Conservation (phyloP, 2,888 invertebrate species). For the Branchellion lobata region DNA sequence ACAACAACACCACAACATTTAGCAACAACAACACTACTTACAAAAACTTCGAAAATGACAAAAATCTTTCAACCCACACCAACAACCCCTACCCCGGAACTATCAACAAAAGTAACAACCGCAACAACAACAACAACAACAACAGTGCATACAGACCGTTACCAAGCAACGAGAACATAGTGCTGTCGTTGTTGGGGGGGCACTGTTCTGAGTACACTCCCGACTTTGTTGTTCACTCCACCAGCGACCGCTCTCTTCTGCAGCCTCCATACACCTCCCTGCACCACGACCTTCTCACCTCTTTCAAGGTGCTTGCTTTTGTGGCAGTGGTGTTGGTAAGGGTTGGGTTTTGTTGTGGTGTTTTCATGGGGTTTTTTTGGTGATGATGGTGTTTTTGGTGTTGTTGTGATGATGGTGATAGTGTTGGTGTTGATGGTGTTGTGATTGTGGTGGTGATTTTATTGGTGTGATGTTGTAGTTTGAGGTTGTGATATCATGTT, state of each 20-base stretch:
- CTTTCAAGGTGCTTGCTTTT: not conserved
- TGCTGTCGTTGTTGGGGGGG: conserved; percentile 61
- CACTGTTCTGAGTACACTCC: conserved; percentile 61
- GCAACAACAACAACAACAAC: not conserved
- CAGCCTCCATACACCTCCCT: conserved; percentile 56
- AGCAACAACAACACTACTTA: not conserved
- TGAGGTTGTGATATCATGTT: no score
- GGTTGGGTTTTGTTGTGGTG: no score
- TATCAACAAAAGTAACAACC: not conserved
- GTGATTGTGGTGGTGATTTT: no score
- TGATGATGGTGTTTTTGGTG: no score
- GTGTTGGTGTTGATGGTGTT: no score
- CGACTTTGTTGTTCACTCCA: conserved; percentile 63
- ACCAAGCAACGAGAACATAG: conserved; percentile 57
- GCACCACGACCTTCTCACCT: conserved; percentile 56
- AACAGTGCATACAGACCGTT: not conserved
- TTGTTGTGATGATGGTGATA: no score
- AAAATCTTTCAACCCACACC: not conserved
- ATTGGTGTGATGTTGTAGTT: no score
- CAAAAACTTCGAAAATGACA: conserved; percentile 4
- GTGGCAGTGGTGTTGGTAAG: no score
- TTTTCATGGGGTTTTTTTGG: no score
- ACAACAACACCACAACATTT: not conserved
- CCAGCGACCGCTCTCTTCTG: conserved; percentile 55
- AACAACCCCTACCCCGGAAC: not conserved